phyloP scores from a whole-genome alignment of 1,140 invertebrate species.

The Zaprionus vittiger region DNA sequence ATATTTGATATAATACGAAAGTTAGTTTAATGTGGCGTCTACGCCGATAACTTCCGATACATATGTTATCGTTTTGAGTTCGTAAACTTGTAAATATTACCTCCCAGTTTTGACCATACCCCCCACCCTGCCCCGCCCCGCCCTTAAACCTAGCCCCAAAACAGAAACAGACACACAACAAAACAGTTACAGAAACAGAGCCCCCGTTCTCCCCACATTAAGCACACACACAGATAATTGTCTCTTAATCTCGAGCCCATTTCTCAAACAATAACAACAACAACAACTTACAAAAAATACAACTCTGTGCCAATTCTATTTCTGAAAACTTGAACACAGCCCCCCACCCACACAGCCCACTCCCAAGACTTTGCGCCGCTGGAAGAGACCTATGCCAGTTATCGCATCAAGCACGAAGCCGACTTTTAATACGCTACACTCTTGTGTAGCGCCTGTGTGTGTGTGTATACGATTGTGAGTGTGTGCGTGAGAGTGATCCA shows the following conservation, averaged over 20 bases:
- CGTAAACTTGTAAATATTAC: conserved; percentile 76
- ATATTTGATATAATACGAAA: conserved; percentile 38
- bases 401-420: conserved; percentile 83
- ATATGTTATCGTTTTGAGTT: conserved; percentile 68
- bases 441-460: background rate
- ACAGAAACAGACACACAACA: conserved; percentile 26
- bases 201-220: background rate
- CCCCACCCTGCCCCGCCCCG: conserved; percentile 22
- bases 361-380: conserved; percentile 79
- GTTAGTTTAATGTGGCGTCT: conserved; percentile 41
- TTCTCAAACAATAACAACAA: conserved; percentile 22
- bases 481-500: background rate
- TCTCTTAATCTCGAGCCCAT: conserved; percentile 33
- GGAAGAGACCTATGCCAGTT: conserved; percentile 83
- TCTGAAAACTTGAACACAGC: conserved; percentile 62
- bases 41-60: conserved; percentile 46
- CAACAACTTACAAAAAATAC: conserved; percentile 15
- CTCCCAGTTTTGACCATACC: conserved; percentile 7
- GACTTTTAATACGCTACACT: conserved; percentile 64
- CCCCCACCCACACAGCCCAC: conserved; percentile 54
- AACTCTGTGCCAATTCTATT: conserved; percentile 72
- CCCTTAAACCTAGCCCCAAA: conserved; percentile 31
- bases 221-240: conserved; percentile 21
- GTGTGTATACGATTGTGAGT: background rate
- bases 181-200: conserved; percentile 34